Evolutionary conservation across 2,113 vertebrate species (phyloP).

Genomic region (Lamprotornis superbus): DNA sequence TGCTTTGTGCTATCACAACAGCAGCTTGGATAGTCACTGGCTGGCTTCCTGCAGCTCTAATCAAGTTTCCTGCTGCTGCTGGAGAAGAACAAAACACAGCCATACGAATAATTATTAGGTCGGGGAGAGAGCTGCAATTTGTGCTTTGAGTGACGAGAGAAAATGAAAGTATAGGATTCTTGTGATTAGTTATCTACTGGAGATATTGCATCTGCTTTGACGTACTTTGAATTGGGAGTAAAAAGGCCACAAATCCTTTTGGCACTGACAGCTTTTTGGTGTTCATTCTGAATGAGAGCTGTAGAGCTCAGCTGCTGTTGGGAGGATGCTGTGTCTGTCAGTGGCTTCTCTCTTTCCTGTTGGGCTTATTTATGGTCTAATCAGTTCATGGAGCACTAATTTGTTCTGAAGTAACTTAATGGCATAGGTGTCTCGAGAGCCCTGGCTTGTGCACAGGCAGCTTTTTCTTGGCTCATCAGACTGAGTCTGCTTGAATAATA

Average conservation of each 20-base stretch:
- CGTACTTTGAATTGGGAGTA: neutral
- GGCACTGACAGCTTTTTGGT: conserved; percentile 6
- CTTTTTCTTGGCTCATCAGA: neutral
- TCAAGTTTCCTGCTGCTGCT: conserved; percentile 43
- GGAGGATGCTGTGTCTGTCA: neutral
- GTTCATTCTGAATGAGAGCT: neutral
- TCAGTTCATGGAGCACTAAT: conserved; percentile 18
- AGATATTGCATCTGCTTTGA: conserved; percentile 5
- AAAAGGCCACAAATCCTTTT: neutral
- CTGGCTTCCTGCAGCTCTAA: conserved; percentile 44
- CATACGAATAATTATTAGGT: conserved; percentile 27
- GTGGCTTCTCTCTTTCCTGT: neutral
- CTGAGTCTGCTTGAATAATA: neutral
- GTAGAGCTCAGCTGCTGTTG: neutral
- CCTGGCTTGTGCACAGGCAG: neutral
- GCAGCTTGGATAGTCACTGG: conserved; percentile 19
- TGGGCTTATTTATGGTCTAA: conserved; percentile 25
- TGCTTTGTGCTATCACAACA: conserved; percentile 45
- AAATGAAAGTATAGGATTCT: conserved; percentile 16
- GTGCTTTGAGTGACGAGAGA: conserved; percentile 26
- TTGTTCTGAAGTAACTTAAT: conserved; percentile 44
- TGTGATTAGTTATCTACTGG: neutral
- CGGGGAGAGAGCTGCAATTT: conserved; percentile 25
- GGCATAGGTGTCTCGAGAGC: neutral
- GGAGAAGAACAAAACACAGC: conserved; percentile 30